A percentile compares a stretch with the other conserved stretches of the same genome.
Conservation (phyloP, 2,888 invertebrate species). For the Rotaria macrura region DNA sequence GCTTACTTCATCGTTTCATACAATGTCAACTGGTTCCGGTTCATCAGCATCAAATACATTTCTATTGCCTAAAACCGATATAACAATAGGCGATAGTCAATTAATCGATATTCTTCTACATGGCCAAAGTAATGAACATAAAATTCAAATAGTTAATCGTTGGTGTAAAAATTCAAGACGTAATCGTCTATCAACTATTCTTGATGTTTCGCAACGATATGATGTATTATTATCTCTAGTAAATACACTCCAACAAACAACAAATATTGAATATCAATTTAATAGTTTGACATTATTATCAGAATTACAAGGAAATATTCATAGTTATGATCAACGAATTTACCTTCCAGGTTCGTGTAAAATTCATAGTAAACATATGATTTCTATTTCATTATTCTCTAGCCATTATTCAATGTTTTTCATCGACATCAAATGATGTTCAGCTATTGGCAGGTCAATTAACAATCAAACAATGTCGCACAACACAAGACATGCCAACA, state of each 20-base stretch:
- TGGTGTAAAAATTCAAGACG: background rate
- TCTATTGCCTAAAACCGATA: background rate
- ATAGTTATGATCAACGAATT: background rate
- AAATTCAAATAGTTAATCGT: constrained; percentile 3
- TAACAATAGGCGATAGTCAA: background rate
- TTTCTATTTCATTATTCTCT: too few species aligned
- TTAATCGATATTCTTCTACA: background rate
- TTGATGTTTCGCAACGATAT: background rate
- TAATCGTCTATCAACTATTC: background rate
- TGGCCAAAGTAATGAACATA: background rate
- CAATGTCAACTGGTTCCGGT: background rate
- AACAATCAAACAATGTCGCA: background rate
- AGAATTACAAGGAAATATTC: background rate
- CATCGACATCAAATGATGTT: background rate
- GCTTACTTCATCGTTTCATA: background rate
- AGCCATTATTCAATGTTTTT: background rate
- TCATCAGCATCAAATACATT: background rate
- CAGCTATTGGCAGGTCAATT: background rate
- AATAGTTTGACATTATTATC: background rate
- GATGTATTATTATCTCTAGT: background rate
- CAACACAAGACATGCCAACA: background rate
- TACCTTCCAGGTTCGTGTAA: background rate
- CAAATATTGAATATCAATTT: background rate
- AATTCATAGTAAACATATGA: background rate
- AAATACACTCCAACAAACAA: background rate